Evolutionary conservation across 2,888 invertebrate species (phyloP), one percentile per base, ranked within the genome.

Genomic region (Polyommatus iphigenia): DNA sequence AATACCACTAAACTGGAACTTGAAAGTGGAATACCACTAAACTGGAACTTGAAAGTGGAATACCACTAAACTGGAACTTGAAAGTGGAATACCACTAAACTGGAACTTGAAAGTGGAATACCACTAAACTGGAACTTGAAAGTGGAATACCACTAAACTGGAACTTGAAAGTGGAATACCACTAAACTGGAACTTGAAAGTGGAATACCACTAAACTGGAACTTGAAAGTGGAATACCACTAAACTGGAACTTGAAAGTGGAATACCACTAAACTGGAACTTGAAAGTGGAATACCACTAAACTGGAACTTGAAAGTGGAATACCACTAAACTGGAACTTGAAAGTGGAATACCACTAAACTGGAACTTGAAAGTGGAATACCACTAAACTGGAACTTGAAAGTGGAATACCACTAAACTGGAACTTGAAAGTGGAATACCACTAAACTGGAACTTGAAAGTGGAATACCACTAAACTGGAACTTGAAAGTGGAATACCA

Each of bases 1-100:
- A 54, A 54, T 54, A 54, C n/a, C n/a, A n/a, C n/a, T n/a, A 32
- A 67, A 67, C 67, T 67, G 67, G 29, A 67, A 67, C 29, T 67
- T 18, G 18, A 54, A 54, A 54, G 15, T 15, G 5, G 54, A 54
- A 54, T 54, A 54, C n/a, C n/a, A n/a, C n/a, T n/a, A 32, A 67
- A 67, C 67, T 67, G 67, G 29, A 67, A 67, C 29, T 67, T 18
- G 18, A 54, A 54, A 54, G 15, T 15, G 5, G 54, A 54, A 54
- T 54, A 54, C n/a, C n/a, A n/a, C n/a, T n/a, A 32, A 67, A 67
- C 67, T 67, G 67, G 29, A 67, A 67, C 29, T 67, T 18, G 18
- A 54, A 54, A 54, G 15, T 15, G 5, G 54, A 54, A 54, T 54
- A 54, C n/a, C n/a, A n/a, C n/a, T n/a, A 32, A 67, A 67, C 67